Base-by-base conservation (phyloP, 2,797 vertebrate species). In the Phataginus tetradactyla region DNA sequence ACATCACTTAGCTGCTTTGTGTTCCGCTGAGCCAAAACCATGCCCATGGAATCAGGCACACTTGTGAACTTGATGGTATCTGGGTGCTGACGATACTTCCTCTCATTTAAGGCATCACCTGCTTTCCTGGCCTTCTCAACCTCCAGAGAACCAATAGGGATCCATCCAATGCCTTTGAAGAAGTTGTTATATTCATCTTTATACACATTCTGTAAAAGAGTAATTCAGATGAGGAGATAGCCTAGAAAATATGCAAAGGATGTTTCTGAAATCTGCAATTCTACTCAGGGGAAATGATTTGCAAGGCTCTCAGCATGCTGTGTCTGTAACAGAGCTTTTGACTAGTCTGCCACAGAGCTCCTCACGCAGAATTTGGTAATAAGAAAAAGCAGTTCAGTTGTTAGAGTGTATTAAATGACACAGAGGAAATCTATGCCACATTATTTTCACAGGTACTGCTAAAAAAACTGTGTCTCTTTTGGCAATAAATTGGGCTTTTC, bases 21-120 rank as follows among this genome's bases (percentile, higher is more conserved):
- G 84, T 99, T 99, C 72, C 99, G 78, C 97, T 99, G 99, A 88
- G 99, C 99, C 97, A 99, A 98, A 96, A 99, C 98, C 89, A 99
- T 98, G 94, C 98, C 99, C 98, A 99, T 99, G 71, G 99, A 99
- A 97, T 99, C 99, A 4, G 97, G 92, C 63, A 98, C 80, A 15
- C 99, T 99, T 61, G 99, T 99, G 98, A 99, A 99, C 95, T 99
- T 99, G 97, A 99, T 90, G 1, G 98, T 99, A 71, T 98, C 98
- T 5, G 99, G 99, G 88, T 99, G 99, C 97, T 99, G 99, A 10
- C 99, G 98, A 95, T 99, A 99, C 51, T 99, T 99, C 92, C 96
- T 99, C 97, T 99, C 99, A 96, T 99, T 98, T 91, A 99, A 86
- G 63, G 99, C 99, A 13, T 98, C 98, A 32, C 97, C 99, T 63